Percentiles rank a stretch among this genome's conserved stretches.
phyloP scores from a whole-genome alignment of 2,888 invertebrate genomes.

The Coleophora flavipennella region DNA sequence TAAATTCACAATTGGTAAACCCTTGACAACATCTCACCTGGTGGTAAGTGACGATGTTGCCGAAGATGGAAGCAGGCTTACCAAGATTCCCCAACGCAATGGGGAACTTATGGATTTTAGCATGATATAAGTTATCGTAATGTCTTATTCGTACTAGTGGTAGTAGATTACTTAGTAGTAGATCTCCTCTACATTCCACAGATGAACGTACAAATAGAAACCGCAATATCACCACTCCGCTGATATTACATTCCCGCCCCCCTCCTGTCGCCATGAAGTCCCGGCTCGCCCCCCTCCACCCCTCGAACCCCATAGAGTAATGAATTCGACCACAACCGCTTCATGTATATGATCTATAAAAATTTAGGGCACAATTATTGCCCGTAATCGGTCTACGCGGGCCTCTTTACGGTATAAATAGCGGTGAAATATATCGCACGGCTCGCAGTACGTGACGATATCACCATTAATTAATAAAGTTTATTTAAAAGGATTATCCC shows the following conservation, averaged over 20 bases:
- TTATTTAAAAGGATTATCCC: constrained; percentile 8
- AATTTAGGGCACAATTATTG: constrained; percentile 46
- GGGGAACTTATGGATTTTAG: no score
- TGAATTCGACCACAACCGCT: constrained; percentile 55
- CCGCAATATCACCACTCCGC: constrained; percentile 64
- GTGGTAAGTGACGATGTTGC: no score
- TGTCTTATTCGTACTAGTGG: no score
- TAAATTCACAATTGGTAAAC: no score
- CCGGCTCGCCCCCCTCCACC: constrained; percentile 31
- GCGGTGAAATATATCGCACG: neutral
- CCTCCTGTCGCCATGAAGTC: constrained; percentile 54
- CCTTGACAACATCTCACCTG: no score
- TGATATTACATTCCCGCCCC: constrained; percentile 59
- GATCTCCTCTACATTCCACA: constrained; percentile 26
- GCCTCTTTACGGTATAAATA: constrained; percentile 3
- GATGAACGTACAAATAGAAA: constrained; percentile 45
- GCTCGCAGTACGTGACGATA: neutral
- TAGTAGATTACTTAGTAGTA: no score
- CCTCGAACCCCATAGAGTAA: constrained; percentile 52
- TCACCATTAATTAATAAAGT: constrained; percentile 5
- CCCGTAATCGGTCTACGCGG: constrained; percentile 7
- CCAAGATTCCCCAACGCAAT: no score
- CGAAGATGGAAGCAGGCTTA: no score
- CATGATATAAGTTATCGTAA: no score
- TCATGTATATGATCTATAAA: constrained; percentile 60